These are phyloP conservation scores for Actinemys pallida DNA, from an alignment of 2,113 vertebrate species.

Conservation along the genomic window DNA sequence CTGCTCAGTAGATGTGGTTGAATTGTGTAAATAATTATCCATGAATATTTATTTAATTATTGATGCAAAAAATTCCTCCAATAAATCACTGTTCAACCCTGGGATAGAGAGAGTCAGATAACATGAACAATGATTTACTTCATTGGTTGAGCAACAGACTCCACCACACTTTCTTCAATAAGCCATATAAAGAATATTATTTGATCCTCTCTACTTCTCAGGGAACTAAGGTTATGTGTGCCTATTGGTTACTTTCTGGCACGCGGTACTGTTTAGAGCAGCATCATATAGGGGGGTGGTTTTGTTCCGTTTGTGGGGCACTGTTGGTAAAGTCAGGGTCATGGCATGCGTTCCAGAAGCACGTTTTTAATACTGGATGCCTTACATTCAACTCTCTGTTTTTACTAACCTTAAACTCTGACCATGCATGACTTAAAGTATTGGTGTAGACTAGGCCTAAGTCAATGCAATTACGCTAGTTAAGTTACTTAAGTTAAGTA, in stretches of 20 bases:
- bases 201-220: background rate
- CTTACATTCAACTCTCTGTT: background rate
- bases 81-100: background rate
- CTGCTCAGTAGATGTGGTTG: background rate
- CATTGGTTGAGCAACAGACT: background rate
- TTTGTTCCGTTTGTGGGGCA: background rate
- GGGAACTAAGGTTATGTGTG: background rate
- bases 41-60: background rate
- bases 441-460: too few species aligned
- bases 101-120: background rate
- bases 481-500: too few species aligned
- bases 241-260: background rate
- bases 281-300: background rate
- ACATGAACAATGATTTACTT: background rate
- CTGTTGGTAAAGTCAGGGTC: background rate
- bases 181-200: background rate
- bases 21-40: background rate
- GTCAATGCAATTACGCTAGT: too few species aligned
- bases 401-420: background rate
- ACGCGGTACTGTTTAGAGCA: background rate
- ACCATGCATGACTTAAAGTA: background rate
- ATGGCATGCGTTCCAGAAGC: background rate
- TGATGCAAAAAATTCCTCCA: background rate
- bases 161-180: background rate
- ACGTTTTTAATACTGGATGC: background rate